These are phyloP conservation scores for Casuarius casuarius DNA, from an alignment of 2,113 vertebrate genomes.

Conservation along the genomic window DNA sequence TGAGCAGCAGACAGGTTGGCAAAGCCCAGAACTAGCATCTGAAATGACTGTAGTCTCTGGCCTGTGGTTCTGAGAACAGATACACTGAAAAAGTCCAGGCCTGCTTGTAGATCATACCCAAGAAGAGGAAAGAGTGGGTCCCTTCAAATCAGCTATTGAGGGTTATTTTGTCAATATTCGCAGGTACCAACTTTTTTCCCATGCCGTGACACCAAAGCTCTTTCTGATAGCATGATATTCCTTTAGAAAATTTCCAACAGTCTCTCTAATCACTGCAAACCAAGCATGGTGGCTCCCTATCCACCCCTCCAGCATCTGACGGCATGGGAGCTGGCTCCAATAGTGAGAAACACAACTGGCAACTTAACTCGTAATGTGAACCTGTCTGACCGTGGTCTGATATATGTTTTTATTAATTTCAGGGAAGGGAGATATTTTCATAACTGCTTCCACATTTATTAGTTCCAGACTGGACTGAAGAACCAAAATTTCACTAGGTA, in stretches of 20 bases:
- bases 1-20: neutral
- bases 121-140: neutral
- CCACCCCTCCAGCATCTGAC: neutral
- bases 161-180: neutral
- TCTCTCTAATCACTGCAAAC: neutral
- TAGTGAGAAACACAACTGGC: rapidly evolving
- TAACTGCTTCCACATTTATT: neutral
- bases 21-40: neutral
- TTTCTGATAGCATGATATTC: neutral
- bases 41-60: neutral
- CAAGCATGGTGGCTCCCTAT: neutral
- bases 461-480: neutral
- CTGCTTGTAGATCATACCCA: neutral
- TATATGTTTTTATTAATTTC: neutral
- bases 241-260: neutral
- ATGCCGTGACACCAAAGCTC: neutral
- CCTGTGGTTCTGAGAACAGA: neutral
- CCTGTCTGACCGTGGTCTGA: neutral
- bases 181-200: neutral
- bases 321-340: neutral
- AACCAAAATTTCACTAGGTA: neutral
- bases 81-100: neutral
- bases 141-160: neutral
- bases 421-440: neutral
- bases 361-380: neutral